These are phyloP conservation scores for Drosophila auraria DNA, from an alignment of 1,140 invertebrate genomes.

Conservation along the genomic window DNA sequence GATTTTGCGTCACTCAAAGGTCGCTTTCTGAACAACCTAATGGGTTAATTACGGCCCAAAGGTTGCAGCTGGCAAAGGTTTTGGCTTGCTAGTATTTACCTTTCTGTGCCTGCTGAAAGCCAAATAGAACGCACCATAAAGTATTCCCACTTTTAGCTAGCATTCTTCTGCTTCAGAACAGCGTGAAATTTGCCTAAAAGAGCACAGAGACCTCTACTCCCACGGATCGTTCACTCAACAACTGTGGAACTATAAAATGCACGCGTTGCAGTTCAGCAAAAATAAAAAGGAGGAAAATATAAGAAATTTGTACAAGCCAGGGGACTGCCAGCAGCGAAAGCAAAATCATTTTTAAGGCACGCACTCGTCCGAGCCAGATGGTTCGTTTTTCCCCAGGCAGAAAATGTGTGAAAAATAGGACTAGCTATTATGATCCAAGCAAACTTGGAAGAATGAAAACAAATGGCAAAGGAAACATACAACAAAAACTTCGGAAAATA, in stretches of 20 bases:
- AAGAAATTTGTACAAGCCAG: conserved; percentile 28
- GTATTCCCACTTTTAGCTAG: conserved; percentile 35
- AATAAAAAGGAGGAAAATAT: conserved; percentile 12
- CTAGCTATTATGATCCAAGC: conserved; percentile 32
- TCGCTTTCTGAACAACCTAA: conserved; percentile 80
- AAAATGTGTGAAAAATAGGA: conserved; percentile 55
- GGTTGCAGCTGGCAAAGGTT: conserved; percentile 27
- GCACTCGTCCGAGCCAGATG: conserved; percentile 64
- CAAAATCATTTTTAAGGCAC: conserved; percentile 46
- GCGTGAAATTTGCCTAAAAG: conserved; percentile 35
- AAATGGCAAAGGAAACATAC: conserved; percentile 5
- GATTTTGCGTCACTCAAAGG: conserved; percentile 48
- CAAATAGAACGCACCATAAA: conserved; percentile 52
- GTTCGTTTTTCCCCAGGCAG: conserved; percentile 44
- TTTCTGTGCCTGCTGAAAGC: not conserved
- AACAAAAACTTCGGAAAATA: not conserved
- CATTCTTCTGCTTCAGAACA: conserved; percentile 19
- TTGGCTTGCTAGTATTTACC: conserved; percentile 12
- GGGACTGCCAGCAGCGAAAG: conserved; percentile 23
- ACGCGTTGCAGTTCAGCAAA: conserved; percentile 58
- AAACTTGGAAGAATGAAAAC: not conserved
- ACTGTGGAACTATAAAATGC: conserved; percentile 75
- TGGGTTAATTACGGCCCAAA: conserved; percentile 61
- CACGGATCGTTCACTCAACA: conserved; percentile 52
- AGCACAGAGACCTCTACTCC: conserved; percentile 29